Evolutionary conservation across 92 coral and sea anemone genomes (phyloP).

Genomic region (Palythoa grandis): DNA sequence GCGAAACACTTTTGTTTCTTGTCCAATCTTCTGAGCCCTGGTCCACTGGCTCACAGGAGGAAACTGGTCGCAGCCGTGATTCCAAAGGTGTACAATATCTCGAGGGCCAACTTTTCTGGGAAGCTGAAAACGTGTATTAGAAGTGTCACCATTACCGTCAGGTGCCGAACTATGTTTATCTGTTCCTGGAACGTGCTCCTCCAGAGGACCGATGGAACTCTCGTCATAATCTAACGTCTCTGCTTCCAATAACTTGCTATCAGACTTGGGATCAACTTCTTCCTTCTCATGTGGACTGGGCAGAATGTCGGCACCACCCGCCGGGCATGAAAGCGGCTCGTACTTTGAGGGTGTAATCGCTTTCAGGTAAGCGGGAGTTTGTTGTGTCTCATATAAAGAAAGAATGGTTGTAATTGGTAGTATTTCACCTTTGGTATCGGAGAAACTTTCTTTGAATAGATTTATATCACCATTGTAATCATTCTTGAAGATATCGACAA

Average conservation of each 20-base stretch:
- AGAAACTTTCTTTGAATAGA: slow-evolving; percentile 85
- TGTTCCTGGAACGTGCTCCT: slow-evolving; percentile 38
- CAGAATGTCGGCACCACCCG: neutral
- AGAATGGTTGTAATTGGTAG: slow-evolving; percentile 95
- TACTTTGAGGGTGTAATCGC: slow-evolving; percentile 45
- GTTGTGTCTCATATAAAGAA: slow-evolving; percentile 92
- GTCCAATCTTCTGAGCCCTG: slow-evolving; percentile 98
- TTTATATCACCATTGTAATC: slow-evolving; percentile 87
- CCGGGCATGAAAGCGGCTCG: slow-evolving; percentile 25
- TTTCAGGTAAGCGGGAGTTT: slow-evolving; percentile 87
- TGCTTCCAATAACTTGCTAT: slow-evolving; percentile 5
- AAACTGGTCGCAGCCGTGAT: slow-evolving; percentile 92
- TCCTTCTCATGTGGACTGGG: neutral
- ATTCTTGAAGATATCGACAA: slow-evolving; percentile 88
- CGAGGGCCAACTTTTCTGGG: slow-evolving; percentile 96
- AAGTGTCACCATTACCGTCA: slow-evolving; percentile 49
- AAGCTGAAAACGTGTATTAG: slow-evolving; percentile 82
- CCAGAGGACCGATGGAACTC: slow-evolving; percentile 33
- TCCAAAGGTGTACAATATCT: slow-evolving; percentile 98
- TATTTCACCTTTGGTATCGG: slow-evolving; percentile 88
- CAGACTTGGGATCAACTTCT: neutral
- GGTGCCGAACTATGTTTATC: slow-evolving; percentile 35
- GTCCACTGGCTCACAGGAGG: slow-evolving; percentile 95
- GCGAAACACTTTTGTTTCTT: slow-evolving; percentile 97
- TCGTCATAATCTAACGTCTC: slow-evolving; percentile 46